Evolutionary conservation across 2,113 vertebrate genomes (phyloP), one percentile per base, ranked within the genome.

Genomic region (Triplophysa tibetana): DNA sequence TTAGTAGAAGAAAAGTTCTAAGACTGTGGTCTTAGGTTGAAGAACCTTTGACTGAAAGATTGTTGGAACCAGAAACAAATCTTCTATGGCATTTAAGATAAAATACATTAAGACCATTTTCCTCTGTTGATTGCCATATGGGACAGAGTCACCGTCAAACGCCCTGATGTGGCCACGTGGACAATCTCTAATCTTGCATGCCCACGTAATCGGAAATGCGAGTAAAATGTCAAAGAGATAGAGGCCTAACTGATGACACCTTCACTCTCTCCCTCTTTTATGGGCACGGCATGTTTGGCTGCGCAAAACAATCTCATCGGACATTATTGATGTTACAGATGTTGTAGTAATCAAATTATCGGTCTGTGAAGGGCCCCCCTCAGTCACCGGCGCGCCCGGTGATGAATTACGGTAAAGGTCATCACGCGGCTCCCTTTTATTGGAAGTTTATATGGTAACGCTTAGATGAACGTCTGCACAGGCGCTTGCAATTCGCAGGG

Each of bases 241-340:
- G 80, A 87, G 88, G 38, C 38, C 38, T 68, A 58, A 58, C 54
- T 75, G 70, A 60, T 73, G 70, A 73, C 70, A 73, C 73, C 73
- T 24, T 61, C 78, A 79, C 83, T 41, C 76, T 64, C 78, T 56
- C 85, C 77, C 82, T 84, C 85, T 83, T 91, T 91, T 91, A 92
- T 87, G 87, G 90, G 85, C 87, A 88, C 87, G 90, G 87, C 91
- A 91, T 92, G 91, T 92, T 91, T 91, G 90, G 90, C 87, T 91
- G 91, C 87, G 88, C 90, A 92, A 92, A 92, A 93, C 92, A 92
- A 92, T 92, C 90, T 91, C 89, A 90, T 89, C 90, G 88, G 90
- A 91, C 88, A 88, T 92, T 91, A 92, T 92, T 91, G 92, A 92
- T 93, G 92, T 91, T 92, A 93, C 91, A 93, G 91, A 92, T 93